Evolutionary conservation across 2,797 vertebrate genomes (phyloP).

Genomic region (Lerista edwardsae): DNA sequence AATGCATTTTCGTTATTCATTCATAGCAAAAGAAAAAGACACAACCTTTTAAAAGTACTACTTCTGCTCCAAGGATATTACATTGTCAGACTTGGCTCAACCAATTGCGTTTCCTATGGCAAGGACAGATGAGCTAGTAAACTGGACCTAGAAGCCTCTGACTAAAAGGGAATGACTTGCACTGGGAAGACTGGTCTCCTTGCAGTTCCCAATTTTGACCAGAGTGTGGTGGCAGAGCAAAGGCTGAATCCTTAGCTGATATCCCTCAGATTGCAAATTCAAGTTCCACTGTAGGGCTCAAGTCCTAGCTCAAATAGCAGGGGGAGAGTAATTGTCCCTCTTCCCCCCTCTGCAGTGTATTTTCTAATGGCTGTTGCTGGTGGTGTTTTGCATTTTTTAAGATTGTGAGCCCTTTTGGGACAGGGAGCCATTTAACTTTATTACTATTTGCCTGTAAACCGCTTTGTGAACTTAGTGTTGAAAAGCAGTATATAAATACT

Average conservation of each 20-base stretch:
- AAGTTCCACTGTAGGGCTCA: background rate
- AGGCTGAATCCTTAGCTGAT: background rate
- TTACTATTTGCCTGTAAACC: no score
- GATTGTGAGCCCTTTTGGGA: no score
- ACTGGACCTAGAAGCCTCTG: background rate
- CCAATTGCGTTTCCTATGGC: no score
- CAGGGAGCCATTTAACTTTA: no score
- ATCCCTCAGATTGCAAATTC: background rate
- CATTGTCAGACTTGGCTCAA: background rate
- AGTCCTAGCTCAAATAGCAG: background rate
- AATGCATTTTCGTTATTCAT: background rate
- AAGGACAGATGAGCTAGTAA: background rate
- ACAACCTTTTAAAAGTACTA: background rate
- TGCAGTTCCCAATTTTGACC: background rate
- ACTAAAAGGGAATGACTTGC: no score
- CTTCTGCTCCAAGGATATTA: background rate
- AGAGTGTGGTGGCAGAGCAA: background rate
- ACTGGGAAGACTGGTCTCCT: background rate
- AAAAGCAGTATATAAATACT: no score
- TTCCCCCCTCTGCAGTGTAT: no score
- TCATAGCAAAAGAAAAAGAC: background rate
- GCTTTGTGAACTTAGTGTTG: no score
- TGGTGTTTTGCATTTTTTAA: no score
- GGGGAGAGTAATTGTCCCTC: no score
- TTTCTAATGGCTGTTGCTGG: no score